Evolutionary conservation across 2,113 vertebrate species (phyloP).

Genomic region (Epinephelus fuscoguttatus): DNA sequence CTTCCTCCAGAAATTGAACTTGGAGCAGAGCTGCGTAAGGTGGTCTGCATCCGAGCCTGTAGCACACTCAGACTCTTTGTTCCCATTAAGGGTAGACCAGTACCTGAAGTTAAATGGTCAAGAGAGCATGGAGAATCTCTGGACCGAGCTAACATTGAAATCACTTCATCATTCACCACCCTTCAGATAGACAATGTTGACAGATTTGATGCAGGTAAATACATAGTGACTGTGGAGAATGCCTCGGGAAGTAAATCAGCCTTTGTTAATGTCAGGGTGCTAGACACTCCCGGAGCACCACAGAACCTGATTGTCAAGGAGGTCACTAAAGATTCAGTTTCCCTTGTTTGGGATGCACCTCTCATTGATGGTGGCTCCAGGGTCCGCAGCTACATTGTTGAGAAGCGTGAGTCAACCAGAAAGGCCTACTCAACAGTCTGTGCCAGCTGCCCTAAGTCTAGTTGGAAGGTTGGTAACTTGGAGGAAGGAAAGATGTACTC

Average conservation of each 20-base stretch:
- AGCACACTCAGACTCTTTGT: conserved; percentile 96
- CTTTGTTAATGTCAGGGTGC: conserved; percentile 95
- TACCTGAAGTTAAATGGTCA: conserved; percentile 97
- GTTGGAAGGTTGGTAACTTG: conserved; percentile 93
- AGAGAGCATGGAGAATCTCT: conserved; percentile 93
- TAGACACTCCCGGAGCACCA: conserved; percentile 97
- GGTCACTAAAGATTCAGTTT: conserved; percentile 94
- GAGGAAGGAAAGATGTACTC: conserved; percentile 95
- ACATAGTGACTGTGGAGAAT: conserved; percentile 94
- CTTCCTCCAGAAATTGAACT: conserved; percentile 96
- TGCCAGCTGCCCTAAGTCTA: conserved; percentile 95
- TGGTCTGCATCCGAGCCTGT: conserved; percentile 94
- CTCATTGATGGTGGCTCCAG: conserved; percentile 96
- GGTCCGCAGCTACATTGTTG: conserved; percentile 96
- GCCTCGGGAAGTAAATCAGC: conserved; percentile 95
- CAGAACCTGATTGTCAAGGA: conserved; percentile 94
- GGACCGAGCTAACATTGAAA: conserved; percentile 94
- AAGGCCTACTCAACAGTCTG: conserved; percentile 97
- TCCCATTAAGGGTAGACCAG: conserved; percentile 97
- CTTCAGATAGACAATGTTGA: conserved; percentile 95
- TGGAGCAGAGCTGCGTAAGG: conserved; percentile 95
- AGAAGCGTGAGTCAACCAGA: conserved; percentile 97
- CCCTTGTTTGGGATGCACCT: conserved; percentile 95
- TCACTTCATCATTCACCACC: conserved; percentile 93
- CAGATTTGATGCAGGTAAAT: conserved; percentile 97